A percentile compares a stretch with the other conserved stretches of the same genome.
Evolutionary conservation across 2,888 invertebrate genomes (phyloP).

Genomic region (Cryptosula pallasiana): DNA sequence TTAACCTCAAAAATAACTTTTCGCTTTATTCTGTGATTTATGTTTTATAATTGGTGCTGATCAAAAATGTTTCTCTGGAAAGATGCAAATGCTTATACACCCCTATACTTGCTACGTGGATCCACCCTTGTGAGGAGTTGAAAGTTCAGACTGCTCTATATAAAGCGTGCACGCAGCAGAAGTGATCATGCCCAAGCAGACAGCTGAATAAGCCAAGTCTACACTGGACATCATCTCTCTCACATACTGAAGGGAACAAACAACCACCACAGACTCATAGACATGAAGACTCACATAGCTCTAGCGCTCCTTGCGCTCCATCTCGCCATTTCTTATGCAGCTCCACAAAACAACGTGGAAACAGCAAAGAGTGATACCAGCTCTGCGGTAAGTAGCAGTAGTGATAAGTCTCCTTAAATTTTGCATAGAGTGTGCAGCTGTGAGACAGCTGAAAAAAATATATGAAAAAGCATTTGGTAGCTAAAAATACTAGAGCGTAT

Average conservation of each 20-base stretch:
- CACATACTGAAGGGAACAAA: background rate
- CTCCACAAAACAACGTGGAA: background rate
- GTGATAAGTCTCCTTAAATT: too few relatives aligned
- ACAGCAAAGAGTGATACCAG: background rate
- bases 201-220: background rate
- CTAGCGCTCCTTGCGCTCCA: constrained; percentile 13
- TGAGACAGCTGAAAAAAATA: too few relatives aligned
- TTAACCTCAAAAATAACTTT: too few relatives aligned
- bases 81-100: background rate
- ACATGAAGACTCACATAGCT: constrained; percentile 4
- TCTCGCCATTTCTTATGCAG: background rate
- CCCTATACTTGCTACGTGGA: background rate
- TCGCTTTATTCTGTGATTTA: too few relatives aligned
- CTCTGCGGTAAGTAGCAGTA: background rate
- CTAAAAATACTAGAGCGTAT: too few relatives aligned
- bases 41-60: too few relatives aligned
- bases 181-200: constrained; percentile 5
- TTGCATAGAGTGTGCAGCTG: too few relatives aligned
- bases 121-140: constrained; percentile 2
- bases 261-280: background rate
- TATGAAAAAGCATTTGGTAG: too few relatives aligned
- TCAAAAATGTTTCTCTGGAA: too few relatives aligned
- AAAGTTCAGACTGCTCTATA: constrained; percentile 18
- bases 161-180: background rate
- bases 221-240: constrained; percentile 17